Base-by-base conservation (phyloP, 2,888 invertebrate species). In the Tribolium freemani region DNA sequence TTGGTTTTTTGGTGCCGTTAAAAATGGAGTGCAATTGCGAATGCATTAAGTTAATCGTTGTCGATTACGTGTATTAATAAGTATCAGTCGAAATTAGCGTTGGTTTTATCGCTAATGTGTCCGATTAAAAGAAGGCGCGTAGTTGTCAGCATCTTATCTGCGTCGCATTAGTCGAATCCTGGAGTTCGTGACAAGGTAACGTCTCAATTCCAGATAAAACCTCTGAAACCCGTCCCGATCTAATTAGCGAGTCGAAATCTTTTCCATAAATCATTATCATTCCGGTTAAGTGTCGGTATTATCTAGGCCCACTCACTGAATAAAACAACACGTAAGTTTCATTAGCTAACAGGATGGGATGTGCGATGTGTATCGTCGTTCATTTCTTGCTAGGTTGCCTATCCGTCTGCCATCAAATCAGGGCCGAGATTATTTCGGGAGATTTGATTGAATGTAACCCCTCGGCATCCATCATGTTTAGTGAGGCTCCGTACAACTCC, bases 391-490 rank as follows among this genome's bases (percentile, higher is more conserved):
- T 46, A 31, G 53, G 57, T 67, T 67, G 71, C 63, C 76, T 77
- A 75, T 77, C 79, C 76, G 74, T 74, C 75, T 77, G 77, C 79
- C 80, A 80, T 81, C 80, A 80, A 82, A 81, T 82, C 81, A 79
- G 76, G 60, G 76, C 72, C 66, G 63, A 81, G 82, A 81, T 81
- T 82, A 81, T 81, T 81, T 82, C 80, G 76, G 79, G 78, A 80
- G 80, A 81, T 82, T 82, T 82, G 82, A 82, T 82, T 81, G 82
- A 82, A 82, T 82, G 81, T 78, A 79, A 79, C 81, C 82, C 81
- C 80, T 78, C 77, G 80, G 76, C 82, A 82, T 82, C 82, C 81
- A 81, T 82, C 82, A 82, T 82, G 82, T 82, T 82, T 81, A 81
- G 80, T 78, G 79, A 79, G 79, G 78, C 79, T 77, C 81, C 79